phyloP scores from a whole-genome alignment of 2,888 invertebrate species.

The Dolomedes plantarius region DNA sequence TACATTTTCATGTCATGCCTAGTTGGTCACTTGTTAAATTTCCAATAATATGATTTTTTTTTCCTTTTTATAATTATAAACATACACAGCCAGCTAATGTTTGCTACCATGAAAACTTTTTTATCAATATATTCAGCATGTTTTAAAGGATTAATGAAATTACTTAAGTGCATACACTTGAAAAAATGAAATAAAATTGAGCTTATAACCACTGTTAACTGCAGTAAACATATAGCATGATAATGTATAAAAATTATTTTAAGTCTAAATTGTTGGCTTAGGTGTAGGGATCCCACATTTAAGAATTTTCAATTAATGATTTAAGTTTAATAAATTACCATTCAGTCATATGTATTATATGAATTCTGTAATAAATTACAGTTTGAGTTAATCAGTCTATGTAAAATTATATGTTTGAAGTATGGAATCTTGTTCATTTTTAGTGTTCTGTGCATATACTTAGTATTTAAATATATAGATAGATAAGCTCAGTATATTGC shows the following conservation, averaged over 20 bases:
- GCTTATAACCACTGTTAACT: neutral
- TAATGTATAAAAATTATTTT: conserved; percentile 6
- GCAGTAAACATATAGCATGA: neutral
- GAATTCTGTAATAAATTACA: too few species aligned
- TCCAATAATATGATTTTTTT: neutral
- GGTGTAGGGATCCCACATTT: neutral
- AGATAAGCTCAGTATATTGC: too few species aligned
- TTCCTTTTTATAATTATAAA: neutral
- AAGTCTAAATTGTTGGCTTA: conserved; percentile 4
- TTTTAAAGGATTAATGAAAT: neutral
- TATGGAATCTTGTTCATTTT: too few species aligned
- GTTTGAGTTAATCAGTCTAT: too few species aligned
- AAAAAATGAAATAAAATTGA: conserved; percentile 19
- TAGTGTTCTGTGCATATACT: too few species aligned
- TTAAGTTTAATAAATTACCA: too few species aligned
- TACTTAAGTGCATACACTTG: neutral
- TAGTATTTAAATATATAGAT: too few species aligned
- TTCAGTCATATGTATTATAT: too few species aligned
- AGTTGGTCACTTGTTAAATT: neutral
- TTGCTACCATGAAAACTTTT: neutral
- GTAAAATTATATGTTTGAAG: too few species aligned
- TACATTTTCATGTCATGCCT: neutral
- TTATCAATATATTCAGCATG: neutral
- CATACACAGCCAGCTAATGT: neutral
- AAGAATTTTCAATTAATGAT: too few species aligned